These are phyloP conservation scores for Cheilosia pagana DNA, from an alignment of 2,888 invertebrate genomes.

Conservation along the genomic window DNA sequence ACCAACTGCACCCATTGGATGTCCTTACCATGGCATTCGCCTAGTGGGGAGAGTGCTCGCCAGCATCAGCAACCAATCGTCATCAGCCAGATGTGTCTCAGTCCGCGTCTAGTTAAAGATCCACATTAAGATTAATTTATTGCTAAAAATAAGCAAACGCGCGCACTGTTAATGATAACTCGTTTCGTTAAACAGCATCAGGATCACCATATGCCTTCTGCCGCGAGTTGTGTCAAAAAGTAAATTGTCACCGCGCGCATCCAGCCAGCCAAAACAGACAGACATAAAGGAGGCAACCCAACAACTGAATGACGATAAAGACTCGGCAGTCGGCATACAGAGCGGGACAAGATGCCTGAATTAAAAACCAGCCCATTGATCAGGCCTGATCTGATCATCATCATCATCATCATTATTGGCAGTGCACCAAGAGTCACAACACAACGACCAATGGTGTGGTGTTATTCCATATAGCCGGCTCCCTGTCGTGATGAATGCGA, in stretches of 20 bases:
- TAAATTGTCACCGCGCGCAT: conserved; percentile 53
- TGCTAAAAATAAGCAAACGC: conserved; percentile 57
- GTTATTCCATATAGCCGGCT: conserved; percentile 33
- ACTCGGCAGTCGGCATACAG: conserved; percentile 29
- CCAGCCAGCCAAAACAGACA: conserved; percentile 30
- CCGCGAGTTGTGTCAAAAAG: conserved; percentile 47
- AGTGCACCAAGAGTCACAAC: conserved; percentile 31
- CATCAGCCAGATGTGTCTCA: conserved; percentile 44
- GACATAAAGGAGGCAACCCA: conserved; percentile 68
- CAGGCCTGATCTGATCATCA: conserved; percentile 30
- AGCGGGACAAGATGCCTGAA: conserved; percentile 48
- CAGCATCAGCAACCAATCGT: conserved; percentile 46
- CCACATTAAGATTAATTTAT: conserved; percentile 69
- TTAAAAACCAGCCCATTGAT: conserved; percentile 68
- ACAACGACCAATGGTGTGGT: conserved; percentile 15
- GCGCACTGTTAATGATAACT: conserved; percentile 63
- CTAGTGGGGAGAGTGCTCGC: background rate
- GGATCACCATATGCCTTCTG: conserved; percentile 61
- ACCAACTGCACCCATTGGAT: background rate
- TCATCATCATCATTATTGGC: conserved; percentile 63
- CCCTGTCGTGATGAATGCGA: conserved; percentile 63
- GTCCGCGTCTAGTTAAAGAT: conserved; percentile 45
- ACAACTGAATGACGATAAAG: conserved; percentile 58
- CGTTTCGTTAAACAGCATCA: conserved; percentile 43
- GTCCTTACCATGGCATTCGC: background rate